Evolutionary conservation across 2,797 vertebrate species (phyloP), one percentile per base, ranked within the genome.

Genomic region (Catostomus latipinnis): DNA sequence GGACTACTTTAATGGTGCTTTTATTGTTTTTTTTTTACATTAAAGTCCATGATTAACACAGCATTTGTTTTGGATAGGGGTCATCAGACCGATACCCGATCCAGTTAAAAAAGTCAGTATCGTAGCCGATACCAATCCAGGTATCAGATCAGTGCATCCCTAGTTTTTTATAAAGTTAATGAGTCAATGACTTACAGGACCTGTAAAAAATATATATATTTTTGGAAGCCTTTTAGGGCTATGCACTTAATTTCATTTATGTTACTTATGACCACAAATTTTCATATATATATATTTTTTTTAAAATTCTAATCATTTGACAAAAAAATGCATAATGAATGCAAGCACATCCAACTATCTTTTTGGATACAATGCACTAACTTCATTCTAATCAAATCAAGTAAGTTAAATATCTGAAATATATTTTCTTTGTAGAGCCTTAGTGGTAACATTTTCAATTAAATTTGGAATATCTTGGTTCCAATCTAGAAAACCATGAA

Each of bases 171-270:
- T 22, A 22, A 2, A 22, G 22, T 22, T 45, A 58, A 48, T 71
- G 9, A 48, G 49, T 10, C 45, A 61, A 8, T 48, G 11, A 54
- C 43, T 34, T 53, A 56, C 68, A 56, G 18, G 6, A 16, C 49
- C 16, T 50, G 14, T 52, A 13, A 22, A 68, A 52, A 12, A 18
- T 18, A 18, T 18, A 34, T 34, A 22, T n/a, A 43, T n/a, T 14
- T 54, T 70, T 70, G 67, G 12, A 34, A 70, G 50, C 18, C 34
- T 12, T 70, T 43, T 54, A 54, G 67, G 12, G 50, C 18, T 70
- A 16, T 57, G 56, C 43, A 56, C 56, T n/a, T 10, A 43, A 6
- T 8, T 1, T 11, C 12, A 53, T 13, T 57, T 50, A 14, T 71
- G 34, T 13, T 14, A 10, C n/a, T 45, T 57, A 14, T 57, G 12